Percentiles rank a stretch among this genome's conserved stretches.
Conservation (phyloP, 2,113 vertebrate genomes). For the Dromiciops gliroides region DNA sequence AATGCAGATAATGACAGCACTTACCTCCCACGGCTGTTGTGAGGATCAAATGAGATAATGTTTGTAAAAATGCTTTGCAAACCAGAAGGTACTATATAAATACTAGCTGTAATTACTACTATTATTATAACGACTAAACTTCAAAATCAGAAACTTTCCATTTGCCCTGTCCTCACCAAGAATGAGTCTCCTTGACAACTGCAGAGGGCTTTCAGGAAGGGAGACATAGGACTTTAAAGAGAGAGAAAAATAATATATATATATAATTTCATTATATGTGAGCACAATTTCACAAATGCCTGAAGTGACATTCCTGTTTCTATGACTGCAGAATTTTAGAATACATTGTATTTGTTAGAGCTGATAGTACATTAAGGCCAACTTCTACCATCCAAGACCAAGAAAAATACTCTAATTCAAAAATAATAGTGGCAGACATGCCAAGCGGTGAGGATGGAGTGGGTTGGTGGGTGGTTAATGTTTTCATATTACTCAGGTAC, state of each 20-base stretch:
- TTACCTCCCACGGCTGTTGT: background rate
- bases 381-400: background rate
- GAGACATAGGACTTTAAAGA: background rate
- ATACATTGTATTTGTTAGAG: constrained; percentile 16
- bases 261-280: constrained; percentile 15
- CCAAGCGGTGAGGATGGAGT: background rate
- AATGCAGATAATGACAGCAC: background rate
- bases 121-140: constrained; percentile 50
- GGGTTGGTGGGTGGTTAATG: background rate
- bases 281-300: constrained; percentile 46
- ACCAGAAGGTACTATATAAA: background rate
- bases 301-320: background rate
- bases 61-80: background rate
- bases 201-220: constrained; percentile 2
- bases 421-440: background rate
- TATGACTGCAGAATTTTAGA: constrained; percentile 40
- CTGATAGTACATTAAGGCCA: background rate
- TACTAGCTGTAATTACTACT: background rate
- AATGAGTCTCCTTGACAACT: constrained; percentile 51
- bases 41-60: background rate
- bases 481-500: background rate
- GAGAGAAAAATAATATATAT: background rate
- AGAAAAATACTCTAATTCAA: constrained; percentile 12
- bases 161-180: constrained; percentile 32
- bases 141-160: constrained; percentile 69